phyloP scores from a whole-genome alignment of 2,113 vertebrate genomes.

The Hipposideros armiger region DNA sequence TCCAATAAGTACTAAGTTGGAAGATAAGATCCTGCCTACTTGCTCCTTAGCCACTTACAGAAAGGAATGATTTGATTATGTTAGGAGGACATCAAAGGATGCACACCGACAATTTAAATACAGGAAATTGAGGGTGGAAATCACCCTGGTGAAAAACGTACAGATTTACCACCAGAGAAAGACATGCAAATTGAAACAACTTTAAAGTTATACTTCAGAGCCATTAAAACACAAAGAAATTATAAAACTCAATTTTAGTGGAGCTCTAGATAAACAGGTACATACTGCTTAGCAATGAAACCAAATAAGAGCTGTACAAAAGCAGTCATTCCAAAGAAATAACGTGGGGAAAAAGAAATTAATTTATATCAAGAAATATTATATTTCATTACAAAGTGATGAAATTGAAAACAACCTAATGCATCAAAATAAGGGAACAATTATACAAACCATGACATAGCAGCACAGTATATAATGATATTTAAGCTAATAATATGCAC shows the following conservation, averaged over 20 bases:
- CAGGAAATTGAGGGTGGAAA: conserved; percentile 6
- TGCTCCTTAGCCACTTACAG: neutral
- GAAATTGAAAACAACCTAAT: conserved; percentile 53
- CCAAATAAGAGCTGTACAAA: conserved; percentile 50
- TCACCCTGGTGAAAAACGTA: neutral
- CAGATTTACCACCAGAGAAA: conserved; percentile 33
- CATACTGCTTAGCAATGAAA: conserved; percentile 1
- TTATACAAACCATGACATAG: neutral
- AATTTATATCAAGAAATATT: conserved; percentile 67
- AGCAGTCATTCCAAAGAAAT: conserved; percentile 60
- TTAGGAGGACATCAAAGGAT: neutral
- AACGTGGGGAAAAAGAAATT: neutral
- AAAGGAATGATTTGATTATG: neutral
- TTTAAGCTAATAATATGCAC: neutral
- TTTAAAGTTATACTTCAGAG: conserved; percentile 62
- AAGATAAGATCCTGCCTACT: conserved; percentile 21
- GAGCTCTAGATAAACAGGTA: conserved; percentile 66
- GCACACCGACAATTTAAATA: neutral
- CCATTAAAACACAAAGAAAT: conserved; percentile 77
- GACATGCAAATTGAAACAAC: conserved; percentile 56
- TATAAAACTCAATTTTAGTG: conserved; percentile 70
- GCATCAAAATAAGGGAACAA: conserved; percentile 47
- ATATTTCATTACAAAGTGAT: conserved; percentile 71
- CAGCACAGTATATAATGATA: neutral
- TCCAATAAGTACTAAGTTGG: neutral